phyloP scores from a whole-genome alignment of 2,888 invertebrate species.

The Trichacis sp. region DNA sequence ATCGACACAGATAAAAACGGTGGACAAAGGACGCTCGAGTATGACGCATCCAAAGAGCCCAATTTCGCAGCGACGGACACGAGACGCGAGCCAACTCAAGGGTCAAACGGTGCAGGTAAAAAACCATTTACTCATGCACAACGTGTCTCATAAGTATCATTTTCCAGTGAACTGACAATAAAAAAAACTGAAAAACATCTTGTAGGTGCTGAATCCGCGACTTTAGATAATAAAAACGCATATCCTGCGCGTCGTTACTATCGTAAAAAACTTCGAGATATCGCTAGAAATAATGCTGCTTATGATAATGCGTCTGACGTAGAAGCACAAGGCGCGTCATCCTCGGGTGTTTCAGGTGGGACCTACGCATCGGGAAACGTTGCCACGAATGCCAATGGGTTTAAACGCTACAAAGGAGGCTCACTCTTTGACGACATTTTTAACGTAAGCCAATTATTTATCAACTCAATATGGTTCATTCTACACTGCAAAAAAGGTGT shows the following conservation, averaged over 20 bases:
- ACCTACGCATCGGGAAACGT: conserved; percentile 28
- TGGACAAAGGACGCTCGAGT: neutral
- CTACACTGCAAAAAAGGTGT: too few relatives aligned
- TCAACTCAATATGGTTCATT: too few relatives aligned
- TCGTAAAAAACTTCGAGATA: conserved; percentile 16
- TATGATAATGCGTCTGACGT: conserved; percentile 14
- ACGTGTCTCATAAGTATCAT: too few relatives aligned
- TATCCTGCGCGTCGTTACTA: conserved; percentile 25
- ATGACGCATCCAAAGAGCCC: neutral
- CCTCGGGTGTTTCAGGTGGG: conserved; percentile 6
- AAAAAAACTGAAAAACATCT: neutral
- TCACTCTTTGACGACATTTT: conserved; percentile 75
- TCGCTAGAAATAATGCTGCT: conserved; percentile 18
- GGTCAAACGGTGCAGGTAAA: too few relatives aligned
- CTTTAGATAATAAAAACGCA: neutral
- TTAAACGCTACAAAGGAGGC: conserved; percentile 6
- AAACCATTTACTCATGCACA: too few relatives aligned
- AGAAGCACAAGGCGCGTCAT: conserved; percentile 9
- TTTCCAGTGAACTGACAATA: too few relatives aligned
- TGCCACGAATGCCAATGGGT: conserved; percentile 20
- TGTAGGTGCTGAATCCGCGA: conserved; percentile 1
- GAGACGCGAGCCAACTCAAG: neutral
- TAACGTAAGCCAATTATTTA: too few relatives aligned
- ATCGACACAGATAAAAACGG: conserved; percentile 3
- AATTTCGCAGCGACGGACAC: neutral